These are phyloP conservation scores for Hoplodrina ambigua DNA, from an alignment of 2,888 invertebrate genomes.

Conservation along the genomic window DNA sequence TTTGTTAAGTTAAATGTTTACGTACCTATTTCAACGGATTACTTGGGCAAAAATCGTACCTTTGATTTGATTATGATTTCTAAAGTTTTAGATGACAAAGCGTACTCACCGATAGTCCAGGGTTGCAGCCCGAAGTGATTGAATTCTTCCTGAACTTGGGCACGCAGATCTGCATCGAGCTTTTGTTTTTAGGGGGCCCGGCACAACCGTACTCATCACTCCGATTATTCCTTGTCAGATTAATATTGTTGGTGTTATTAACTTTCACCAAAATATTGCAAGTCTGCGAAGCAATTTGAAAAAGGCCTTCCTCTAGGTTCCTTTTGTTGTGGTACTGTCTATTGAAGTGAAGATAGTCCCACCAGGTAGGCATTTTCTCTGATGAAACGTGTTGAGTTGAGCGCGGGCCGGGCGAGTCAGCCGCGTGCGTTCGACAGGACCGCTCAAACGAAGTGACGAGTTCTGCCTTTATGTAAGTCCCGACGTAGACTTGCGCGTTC, in stretches of 20 bases:
- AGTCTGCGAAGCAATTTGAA: constrained; percentile 95
- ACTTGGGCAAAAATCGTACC: background rate
- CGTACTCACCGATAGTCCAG: constrained; percentile 91
- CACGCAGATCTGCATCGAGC: constrained; percentile 90
- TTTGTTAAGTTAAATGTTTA: constrained; percentile 5
- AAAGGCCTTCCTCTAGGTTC: constrained; percentile 93
- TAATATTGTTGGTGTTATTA: constrained; percentile 94
- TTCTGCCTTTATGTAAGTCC: constrained; percentile 63
- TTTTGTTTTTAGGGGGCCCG: constrained; percentile 82
- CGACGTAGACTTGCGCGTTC: constrained; percentile 83
- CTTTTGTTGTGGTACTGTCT: constrained; percentile 89
- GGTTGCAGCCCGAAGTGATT: constrained; percentile 89
- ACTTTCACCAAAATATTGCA: constrained; percentile 94
- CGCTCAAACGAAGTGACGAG: constrained; percentile 70
- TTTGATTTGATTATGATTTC: background rate
- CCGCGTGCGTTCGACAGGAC: constrained; percentile 58
- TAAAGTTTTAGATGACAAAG: constrained; percentile 24
- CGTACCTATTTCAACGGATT: background rate
- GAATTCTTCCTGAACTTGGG: constrained; percentile 89
- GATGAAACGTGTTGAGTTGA: constrained; percentile 70
- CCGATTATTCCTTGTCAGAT: constrained; percentile 91
- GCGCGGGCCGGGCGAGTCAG: constrained; percentile 40
- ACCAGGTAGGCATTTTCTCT: constrained; percentile 91
- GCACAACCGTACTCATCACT: constrained; percentile 91
- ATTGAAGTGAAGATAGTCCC: constrained; percentile 91